Evolutionary conservation across 1,140 invertebrate genomes (phyloP), one percentile per base, ranked within the genome.

Genomic region (Octopus sinensis): DNA sequence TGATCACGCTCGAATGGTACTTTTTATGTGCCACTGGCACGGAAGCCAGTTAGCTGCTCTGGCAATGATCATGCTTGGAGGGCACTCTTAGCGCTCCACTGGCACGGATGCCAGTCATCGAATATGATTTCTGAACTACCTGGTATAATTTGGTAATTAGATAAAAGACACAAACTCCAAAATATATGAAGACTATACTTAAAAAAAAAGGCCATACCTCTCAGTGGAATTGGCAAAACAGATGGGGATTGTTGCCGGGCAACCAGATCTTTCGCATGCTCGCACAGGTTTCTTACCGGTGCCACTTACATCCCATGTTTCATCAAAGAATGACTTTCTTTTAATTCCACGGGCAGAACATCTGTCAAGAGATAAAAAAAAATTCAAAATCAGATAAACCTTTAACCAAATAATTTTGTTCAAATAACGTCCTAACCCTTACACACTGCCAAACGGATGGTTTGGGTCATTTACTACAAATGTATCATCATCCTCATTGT

Each of bases 211-310:
- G 75, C 77, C 85, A 82, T 84, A 86, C 86, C 80, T 86, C 73
- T 84, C 81, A 71, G 83, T 78, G 12, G 84, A 82, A 76, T 85
- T 81, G n/a, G 84, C 87, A 84, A 88, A 89, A 82, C 88, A 89
- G 51, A 89, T 88, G 12, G 87, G 87, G 4, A 84, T 83, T 30
- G 79, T 81, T 10, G 85, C 82, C 4, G 86, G 86, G 77, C 88
- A 89, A 9, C 86, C 85, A 30, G 83, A 76, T 53, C 84, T 83
- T n/a, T 86, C 84, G 83, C 88, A 89, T 54, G 78, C 82, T 43
- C 84, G 79, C 5, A 85, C 78, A 43, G 80, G 77, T 73, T 84
- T 84, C 12, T 68, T 62, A 7, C 81, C 23, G 6, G 56, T 17
- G 23, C 51, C 51, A 6, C 52, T 6, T 51, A 62, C 62, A 30